Base-by-base conservation (phyloP, 2,113 vertebrate species). In the Epinephelus moara region DNA sequence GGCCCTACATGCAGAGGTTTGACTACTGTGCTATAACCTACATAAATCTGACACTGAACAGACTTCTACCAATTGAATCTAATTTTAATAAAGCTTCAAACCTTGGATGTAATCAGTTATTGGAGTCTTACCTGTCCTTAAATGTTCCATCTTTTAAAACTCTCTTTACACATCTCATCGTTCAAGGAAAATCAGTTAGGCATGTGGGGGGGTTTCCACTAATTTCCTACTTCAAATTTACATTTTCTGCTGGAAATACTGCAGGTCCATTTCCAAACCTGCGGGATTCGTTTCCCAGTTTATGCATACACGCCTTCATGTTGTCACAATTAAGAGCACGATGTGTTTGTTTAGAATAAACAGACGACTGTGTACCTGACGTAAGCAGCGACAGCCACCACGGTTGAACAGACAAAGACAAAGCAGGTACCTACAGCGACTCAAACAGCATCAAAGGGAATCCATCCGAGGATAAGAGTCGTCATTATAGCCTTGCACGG, bases 271-370 rank as follows among this genome's bases (percentile, higher is more conserved):
- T 23, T 63, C 27, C 3, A 12, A 9, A 61, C 55, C 62, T 33
- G 37, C 4, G 64, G 19, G 15, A 57, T 72, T 3, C 19, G 49
- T 45, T 25, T 55, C 12, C 19, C 33, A 42, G 7, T 53, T 64
- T 4, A 10, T 33, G 19, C 69, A 56, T 49, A 69, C 6, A 50
- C 18, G 37, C 12, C 56, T 33, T n/a, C 6, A 11, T 7, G 12
- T n/a, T 62, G 18, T 52, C 18, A 40, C 56, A 52, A 2, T 9
- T 7, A 23, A 57, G 6, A 6, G 7, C 52, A 4, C 9, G 40
- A 50, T 23, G 6, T 2, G n/a, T 33, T 33, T 80, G 33, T 56
- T 81, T 18, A 30, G 50, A 19, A 50, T 40, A 68, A 74, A 81
- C 30, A 4, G 14, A 49, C 15, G 5, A 37, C 13, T n/a, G 61